Conservation (phyloP, 2,888 invertebrate species). For the Leucophora obtusa region DNA sequence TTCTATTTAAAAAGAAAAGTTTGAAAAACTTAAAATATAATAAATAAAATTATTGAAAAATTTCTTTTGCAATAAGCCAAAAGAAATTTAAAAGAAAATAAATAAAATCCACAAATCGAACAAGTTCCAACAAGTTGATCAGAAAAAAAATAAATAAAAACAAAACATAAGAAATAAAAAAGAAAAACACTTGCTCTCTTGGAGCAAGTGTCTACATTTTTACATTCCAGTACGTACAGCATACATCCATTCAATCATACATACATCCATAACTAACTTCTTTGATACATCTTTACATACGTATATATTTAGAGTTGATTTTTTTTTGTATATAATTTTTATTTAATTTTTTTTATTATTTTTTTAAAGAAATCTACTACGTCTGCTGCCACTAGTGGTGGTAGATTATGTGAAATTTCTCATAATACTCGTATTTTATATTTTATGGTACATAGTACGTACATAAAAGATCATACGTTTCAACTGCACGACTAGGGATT, state of each 20-base stretch:
- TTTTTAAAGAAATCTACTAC: conserved; percentile 24
- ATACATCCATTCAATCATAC: conserved; percentile 20
- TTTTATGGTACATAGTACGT: neutral
- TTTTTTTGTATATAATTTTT: conserved; percentile 8
- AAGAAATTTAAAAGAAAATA: conserved; percentile 24
- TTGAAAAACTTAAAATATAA: neutral
- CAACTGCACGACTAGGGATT: conserved; percentile 20
- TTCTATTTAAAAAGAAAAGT: conserved; percentile 3
- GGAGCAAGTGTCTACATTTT: conserved; percentile 54
- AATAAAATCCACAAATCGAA: conserved; percentile 47
- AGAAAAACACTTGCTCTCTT: conserved; percentile 24
- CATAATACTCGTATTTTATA: conserved; percentile 27
- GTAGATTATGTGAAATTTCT: conserved; percentile 52
- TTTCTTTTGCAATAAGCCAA: neutral
- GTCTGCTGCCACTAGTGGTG: neutral
- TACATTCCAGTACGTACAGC: conserved; percentile 24
- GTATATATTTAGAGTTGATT: conserved; percentile 10
- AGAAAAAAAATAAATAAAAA: no score
- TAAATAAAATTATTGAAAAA: neutral
- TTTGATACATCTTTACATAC: neutral
- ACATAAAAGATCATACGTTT: conserved; percentile 32
- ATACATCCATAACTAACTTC: neutral
- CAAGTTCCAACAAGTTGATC: conserved; percentile 46
- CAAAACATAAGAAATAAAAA: conserved; percentile 3
- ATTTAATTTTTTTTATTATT: no score